These are phyloP conservation scores for Paradoxurus hermaphroditus DNA, from an alignment of 2,113 vertebrate species.

Conservation along the genomic window DNA sequence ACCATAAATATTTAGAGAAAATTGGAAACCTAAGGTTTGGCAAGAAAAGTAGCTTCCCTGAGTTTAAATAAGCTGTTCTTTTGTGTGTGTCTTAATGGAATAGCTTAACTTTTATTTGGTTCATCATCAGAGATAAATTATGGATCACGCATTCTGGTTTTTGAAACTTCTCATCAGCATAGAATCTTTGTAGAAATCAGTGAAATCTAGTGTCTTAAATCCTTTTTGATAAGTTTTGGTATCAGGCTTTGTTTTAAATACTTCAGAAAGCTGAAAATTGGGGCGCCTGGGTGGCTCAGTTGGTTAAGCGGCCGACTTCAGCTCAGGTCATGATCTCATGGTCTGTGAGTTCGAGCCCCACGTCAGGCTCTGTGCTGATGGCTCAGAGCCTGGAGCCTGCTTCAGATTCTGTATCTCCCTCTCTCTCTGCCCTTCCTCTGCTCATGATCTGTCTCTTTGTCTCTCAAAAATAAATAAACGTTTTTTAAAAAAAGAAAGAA, in stretches of 20 bases:
- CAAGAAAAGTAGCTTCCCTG: neutral
- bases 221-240: neutral
- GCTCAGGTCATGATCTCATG: too few relatives aligned
- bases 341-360: too few relatives aligned
- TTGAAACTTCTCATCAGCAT: neutral
- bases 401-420: too few relatives aligned
- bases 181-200: neutral
- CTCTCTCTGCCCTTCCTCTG: too few relatives aligned
- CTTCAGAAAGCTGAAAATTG: neutral
- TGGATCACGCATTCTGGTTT: neutral
- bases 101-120: neutral
- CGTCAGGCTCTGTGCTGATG: too few relatives aligned
- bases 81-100: neutral
- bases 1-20: neutral
- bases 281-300: too few relatives aligned
- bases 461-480: too few relatives aligned
- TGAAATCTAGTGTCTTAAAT: neutral
- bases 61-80: neutral
- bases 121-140: neutral
- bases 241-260: neutral
- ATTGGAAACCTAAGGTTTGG: neutral
- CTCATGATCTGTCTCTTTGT: too few relatives aligned
- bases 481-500: too few relatives aligned
- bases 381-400: too few relatives aligned
- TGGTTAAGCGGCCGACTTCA: too few relatives aligned